phyloP scores from a whole-genome alignment of 53 echinoderm and acorn worm genomes.

The Glandiceps talaboti region DNA sequence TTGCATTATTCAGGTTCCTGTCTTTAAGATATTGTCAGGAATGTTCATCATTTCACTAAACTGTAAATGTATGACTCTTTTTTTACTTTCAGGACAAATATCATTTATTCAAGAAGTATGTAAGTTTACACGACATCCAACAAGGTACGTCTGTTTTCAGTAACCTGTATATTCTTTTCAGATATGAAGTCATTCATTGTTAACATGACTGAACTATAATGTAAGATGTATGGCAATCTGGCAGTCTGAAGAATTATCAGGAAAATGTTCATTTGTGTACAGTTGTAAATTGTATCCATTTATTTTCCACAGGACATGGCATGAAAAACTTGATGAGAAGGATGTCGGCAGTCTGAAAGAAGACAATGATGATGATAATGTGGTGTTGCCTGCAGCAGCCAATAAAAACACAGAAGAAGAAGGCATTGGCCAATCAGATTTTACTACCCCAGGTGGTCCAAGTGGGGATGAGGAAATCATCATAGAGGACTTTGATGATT shows the following conservation, averaged over 20 bases:
- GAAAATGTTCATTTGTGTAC: too few species aligned
- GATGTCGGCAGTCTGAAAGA: constrained; percentile 31
- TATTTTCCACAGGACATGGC: constrained; percentile 26
- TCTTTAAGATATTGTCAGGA: too few species aligned
- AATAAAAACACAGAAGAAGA: constrained; percentile 15
- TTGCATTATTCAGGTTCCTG: too few species aligned
- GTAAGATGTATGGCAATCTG: too few species aligned
- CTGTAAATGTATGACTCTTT: too few species aligned
- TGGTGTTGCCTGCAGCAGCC: constrained; percentile 22
- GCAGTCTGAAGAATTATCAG: too few species aligned
- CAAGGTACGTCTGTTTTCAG: too few species aligned
- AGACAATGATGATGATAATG: constrained; percentile 36
- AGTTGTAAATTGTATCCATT: too few species aligned
- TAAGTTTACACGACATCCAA: constrained; percentile 20
- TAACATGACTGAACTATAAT: too few species aligned
- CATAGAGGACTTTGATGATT: constrained; percentile 83
- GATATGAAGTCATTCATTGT: too few species aligned
- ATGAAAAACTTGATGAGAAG: constrained; percentile 62
- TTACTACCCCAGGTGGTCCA: background rate
- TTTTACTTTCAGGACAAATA: constrained; percentile 46
- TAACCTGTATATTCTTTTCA: too few species aligned
- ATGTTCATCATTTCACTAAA: too few species aligned
- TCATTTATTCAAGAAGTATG: constrained; percentile 68
- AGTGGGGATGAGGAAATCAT: constrained; percentile 26
- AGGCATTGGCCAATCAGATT: background rate